Conservation (phyloP, 2,888 invertebrate species). For the Pyrgus malvae region DNA sequence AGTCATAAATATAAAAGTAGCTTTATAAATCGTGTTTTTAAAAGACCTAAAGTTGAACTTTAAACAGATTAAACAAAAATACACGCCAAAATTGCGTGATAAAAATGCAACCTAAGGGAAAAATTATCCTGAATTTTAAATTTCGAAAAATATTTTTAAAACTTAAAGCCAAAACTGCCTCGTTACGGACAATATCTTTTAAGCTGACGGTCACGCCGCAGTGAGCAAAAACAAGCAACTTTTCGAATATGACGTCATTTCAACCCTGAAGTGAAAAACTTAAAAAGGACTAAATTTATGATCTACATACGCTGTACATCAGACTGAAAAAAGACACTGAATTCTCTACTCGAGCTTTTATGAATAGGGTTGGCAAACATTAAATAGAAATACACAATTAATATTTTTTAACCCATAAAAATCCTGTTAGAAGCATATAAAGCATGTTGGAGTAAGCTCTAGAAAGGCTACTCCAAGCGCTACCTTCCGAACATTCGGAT, state of each 20-base stretch:
- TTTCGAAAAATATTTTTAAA: constrained; percentile 4
- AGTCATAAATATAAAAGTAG: too few species aligned
- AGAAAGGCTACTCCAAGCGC: too few species aligned
- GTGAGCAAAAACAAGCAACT: constrained; percentile 14
- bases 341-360: constrained; percentile 6
- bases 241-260: constrained; percentile 18
- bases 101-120: too few species aligned
- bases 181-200: constrained; percentile 17
- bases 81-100: too few species aligned
- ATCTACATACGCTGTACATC: constrained; percentile 13
- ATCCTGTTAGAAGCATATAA: too few species aligned
- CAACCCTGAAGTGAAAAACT: constrained; percentile 14
- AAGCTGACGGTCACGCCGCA: constrained; percentile 14
- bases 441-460: too few species aligned
- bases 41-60: too few species aligned
- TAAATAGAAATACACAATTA: neutral
- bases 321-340: constrained; percentile 9
- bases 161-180: neutral
- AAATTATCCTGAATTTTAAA: neutral
- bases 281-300: constrained; percentile 16
- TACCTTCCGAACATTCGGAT: too few species aligned
- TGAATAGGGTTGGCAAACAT: neutral
- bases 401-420: too few species aligned
- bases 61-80: too few species aligned
- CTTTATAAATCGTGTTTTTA: too few species aligned